Conservation (phyloP, 1,140 invertebrate species). For the Frieseomelitta varia region DNA sequence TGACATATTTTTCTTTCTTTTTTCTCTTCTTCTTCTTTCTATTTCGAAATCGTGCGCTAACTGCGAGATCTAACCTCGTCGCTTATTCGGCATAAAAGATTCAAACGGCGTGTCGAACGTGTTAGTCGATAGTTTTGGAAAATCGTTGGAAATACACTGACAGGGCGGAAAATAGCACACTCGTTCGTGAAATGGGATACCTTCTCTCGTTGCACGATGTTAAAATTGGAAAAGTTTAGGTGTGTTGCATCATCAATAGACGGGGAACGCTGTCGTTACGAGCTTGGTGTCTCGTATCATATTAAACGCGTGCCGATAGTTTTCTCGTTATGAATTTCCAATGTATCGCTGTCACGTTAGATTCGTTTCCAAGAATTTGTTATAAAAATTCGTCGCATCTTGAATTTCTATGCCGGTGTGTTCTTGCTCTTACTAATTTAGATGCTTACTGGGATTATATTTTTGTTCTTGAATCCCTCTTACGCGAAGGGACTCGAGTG, state of each 20-base stretch:
- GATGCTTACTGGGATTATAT: neutral
- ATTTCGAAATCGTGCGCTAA: neutral
- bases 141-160: conserved; percentile 16
- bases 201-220: neutral
- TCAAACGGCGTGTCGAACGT: neutral
- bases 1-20: neutral
- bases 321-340: neutral
- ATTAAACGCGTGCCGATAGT: neutral
- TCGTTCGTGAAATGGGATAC: conserved; percentile 6
- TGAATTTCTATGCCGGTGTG: too few relatives aligned
- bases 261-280: neutral
- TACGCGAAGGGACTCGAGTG: neutral
- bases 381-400: neutral
- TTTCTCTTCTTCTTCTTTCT: too few relatives aligned
- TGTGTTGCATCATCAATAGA: neutral
- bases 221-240: conserved; percentile 10
- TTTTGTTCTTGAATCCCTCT: neutral
- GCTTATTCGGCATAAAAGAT: neutral
- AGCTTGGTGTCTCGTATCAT: neutral
- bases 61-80: neutral
- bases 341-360: neutral
- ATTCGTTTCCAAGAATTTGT: neutral
- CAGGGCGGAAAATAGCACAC: neutral
- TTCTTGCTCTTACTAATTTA: too few relatives aligned
- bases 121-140: neutral